phyloP scores from a whole-genome alignment of 2,888 invertebrate species.

The Cheilosia scutellata region DNA sequence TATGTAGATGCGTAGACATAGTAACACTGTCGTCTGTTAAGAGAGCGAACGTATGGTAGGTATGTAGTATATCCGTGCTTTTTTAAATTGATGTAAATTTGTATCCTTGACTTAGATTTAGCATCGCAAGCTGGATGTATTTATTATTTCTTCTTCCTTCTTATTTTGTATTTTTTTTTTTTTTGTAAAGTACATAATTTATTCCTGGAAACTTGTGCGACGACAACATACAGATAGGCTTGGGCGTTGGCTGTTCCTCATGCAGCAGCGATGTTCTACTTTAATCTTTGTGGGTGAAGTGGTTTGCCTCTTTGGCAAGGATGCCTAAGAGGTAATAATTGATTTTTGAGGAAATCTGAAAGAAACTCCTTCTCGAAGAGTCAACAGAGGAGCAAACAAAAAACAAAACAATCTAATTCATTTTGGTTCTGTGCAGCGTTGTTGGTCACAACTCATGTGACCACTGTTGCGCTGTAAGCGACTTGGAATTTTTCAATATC shows the following conservation, averaged over 20 bases:
- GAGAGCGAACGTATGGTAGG: slow-evolving; percentile 11
- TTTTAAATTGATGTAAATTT: slow-evolving; percentile 73
- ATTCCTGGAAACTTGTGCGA: slow-evolving; percentile 56
- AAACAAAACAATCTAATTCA: too few species aligned
- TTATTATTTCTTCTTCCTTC: slow-evolving; percentile 56
- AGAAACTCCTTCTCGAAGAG: too few species aligned
- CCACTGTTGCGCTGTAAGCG: too few species aligned
- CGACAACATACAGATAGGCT: slow-evolving; percentile 23
- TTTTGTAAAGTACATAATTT: slow-evolving; percentile 54
- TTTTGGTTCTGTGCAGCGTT: too few species aligned
- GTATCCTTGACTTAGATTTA: slow-evolving; percentile 75
- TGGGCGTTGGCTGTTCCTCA: slow-evolving; percentile 70
- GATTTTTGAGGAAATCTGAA: slow-evolving; percentile 19
- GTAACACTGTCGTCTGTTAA: slow-evolving; percentile 39
- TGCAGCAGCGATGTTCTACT: slow-evolving; percentile 42
- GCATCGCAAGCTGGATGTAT: slow-evolving; percentile 62
- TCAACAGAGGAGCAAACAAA: too few species aligned
- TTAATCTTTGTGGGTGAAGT: slow-evolving; percentile 47
- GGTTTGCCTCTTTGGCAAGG: slow-evolving; percentile 46
- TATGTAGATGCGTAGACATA: slow-evolving; percentile 49
- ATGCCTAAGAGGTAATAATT: slow-evolving; percentile 35
- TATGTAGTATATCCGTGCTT: slow-evolving; percentile 41
- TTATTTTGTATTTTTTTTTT: slow-evolving; percentile 27
- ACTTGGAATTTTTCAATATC: too few species aligned
- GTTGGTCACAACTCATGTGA: too few species aligned